phyloP scores from a whole-genome alignment of 2,113 vertebrate genomes.

The Spilogale gracilis region DNA sequence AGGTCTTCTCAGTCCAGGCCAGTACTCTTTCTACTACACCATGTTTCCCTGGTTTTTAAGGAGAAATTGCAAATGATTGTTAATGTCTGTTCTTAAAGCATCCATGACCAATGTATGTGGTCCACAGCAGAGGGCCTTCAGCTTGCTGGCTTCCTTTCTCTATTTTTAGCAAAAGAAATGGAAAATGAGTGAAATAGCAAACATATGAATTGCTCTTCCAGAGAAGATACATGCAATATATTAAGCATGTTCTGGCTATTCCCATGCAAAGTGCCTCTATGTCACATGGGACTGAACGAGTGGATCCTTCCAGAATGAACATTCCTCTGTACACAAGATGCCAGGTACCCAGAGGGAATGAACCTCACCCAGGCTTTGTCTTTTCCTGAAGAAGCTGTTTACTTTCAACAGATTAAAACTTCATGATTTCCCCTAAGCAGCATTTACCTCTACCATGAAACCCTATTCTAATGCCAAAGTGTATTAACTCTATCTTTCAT shows the following conservation, averaged over 20 bases:
- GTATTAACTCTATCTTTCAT: not conserved
- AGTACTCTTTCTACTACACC: accelerated
- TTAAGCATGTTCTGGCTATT: not conserved
- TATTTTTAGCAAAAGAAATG: not conserved
- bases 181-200: not conserved
- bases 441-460: too few relatives aligned
- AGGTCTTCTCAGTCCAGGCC: not conserved
- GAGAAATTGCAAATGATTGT: not conserved
- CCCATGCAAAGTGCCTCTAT: not conserved
- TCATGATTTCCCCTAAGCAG: too few relatives aligned
- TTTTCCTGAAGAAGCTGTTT: not conserved
- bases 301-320: too few relatives aligned
- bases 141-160: not conserved
- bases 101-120: too few relatives aligned
- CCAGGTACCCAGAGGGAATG: not conserved
- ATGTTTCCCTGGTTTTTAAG: not conserved
- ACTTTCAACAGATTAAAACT: not conserved
- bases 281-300: not conserved
- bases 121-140: not conserved
- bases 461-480: not conserved
- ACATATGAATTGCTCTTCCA: not conserved
- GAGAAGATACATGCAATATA: too few relatives aligned
- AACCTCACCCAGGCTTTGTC: not conserved
- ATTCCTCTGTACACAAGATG: not conserved
- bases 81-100: not conserved